These are phyloP conservation scores for Porphyrio hochstetteri DNA, from an alignment of 2,113 vertebrate species.

Conservation along the genomic window DNA sequence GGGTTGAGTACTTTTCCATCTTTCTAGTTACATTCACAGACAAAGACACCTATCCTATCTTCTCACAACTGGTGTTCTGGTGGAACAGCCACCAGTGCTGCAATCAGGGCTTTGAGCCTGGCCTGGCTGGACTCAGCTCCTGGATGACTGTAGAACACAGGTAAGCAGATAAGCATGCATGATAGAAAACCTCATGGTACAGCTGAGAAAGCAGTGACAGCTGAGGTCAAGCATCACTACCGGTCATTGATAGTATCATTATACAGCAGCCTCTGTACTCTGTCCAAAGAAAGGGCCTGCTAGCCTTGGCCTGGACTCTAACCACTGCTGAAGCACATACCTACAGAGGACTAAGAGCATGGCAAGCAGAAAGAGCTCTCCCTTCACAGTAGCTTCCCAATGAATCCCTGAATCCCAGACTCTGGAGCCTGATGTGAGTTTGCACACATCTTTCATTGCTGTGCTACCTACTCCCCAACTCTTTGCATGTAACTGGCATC, in stretches of 20 bases:
- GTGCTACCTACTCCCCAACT: no score
- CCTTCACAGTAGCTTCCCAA: not conserved
- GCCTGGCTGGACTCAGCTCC: not conserved
- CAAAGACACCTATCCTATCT: not conserved
- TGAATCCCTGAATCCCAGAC: not conserved
- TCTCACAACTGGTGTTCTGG: not conserved
- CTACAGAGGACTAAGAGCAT: not conserved
- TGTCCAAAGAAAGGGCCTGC: not conserved
- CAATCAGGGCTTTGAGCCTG: not conserved
- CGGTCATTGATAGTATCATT: no score
- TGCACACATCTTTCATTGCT: accelerated
- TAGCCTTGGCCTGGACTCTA: not conserved
- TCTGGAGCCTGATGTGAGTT: not conserved
- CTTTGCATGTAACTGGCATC: accelerated
- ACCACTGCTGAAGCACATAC: not conserved
- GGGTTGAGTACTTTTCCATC: not conserved
- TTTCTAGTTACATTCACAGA: not conserved
- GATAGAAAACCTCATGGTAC: not conserved
- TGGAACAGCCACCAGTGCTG: not conserved
- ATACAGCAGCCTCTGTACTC: not conserved
- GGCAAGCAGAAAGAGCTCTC: not conserved
- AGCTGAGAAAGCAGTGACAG: not conserved
- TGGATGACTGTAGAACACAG: not conserved
- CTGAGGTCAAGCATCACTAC: not conserved
- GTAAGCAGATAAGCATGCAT: not conserved